Percentiles rank a stretch among this genome's conserved stretches.
These are phyloP conservation scores for Halictus rubicundus DNA, from an alignment of 1,140 invertebrate genomes.

Conservation along the genomic window DNA sequence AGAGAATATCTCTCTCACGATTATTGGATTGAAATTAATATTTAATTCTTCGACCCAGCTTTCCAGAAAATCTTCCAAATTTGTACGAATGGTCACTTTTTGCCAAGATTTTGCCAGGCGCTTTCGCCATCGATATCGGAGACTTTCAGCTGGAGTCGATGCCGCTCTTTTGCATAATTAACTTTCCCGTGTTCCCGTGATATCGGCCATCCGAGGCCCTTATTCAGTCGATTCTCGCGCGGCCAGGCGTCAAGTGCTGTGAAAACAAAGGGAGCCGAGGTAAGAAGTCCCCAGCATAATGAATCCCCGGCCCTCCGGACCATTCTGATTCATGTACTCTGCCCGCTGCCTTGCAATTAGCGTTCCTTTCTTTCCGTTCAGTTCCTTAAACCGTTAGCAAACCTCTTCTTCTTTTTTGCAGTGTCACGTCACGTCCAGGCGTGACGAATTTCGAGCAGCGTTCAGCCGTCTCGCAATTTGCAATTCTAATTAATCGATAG, in stretches of 20 bases:
- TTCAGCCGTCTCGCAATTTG: too few species aligned
- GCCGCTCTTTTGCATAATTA: slow-evolving; percentile 37
- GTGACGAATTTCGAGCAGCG: too few species aligned
- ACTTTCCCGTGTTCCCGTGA: slow-evolving; percentile 1
- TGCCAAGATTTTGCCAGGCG: too few species aligned
- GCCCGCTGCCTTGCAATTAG: slow-evolving; percentile 25
- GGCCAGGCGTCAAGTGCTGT: slow-evolving; percentile 14
- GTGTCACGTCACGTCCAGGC: too few species aligned
- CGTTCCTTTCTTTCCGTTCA: neutral
- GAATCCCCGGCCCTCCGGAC: slow-evolving; percentile 25
- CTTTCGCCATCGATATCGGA: neutral
- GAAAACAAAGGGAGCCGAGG: slow-evolving; percentile 18
- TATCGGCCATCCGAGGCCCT: slow-evolving; percentile 13
- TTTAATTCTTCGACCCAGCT: too few species aligned
- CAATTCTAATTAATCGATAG: too few species aligned
- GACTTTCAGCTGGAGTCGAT: neutral
- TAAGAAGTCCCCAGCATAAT: slow-evolving; percentile 32
- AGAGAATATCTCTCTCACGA: too few species aligned
- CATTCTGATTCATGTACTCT: neutral
- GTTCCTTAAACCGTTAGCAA: neutral
- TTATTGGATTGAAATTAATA: too few species aligned
- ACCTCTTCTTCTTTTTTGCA: too few species aligned
- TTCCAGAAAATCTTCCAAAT: too few species aligned
- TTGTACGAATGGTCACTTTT: too few species aligned
- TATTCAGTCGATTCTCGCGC: slow-evolving; percentile 20